These are phyloP conservation scores for Drosophila robusta DNA, from an alignment of 2,888 invertebrate genomes.

Conservation along the genomic window DNA sequence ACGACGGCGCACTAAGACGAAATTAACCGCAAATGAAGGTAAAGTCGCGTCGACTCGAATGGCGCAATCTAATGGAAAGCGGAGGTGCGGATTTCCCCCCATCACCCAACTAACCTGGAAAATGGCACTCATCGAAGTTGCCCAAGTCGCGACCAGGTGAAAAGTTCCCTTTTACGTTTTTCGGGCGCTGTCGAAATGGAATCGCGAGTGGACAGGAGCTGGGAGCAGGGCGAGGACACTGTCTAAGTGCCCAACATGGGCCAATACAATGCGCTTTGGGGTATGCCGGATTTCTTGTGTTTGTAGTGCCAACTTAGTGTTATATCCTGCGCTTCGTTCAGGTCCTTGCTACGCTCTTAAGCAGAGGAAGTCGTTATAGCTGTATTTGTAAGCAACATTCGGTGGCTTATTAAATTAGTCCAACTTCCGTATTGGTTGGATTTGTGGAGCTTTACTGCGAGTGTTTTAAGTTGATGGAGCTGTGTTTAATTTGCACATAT, in stretches of 20 bases:
- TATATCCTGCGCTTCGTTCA: conserved; percentile 11
- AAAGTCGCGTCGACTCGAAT: conserved; percentile 29
- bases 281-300: conserved; percentile 12
- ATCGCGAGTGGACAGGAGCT: conserved; percentile 5
- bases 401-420: conserved; percentile 60
- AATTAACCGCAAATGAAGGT: conserved; percentile 70
- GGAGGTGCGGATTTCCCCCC: background rate
- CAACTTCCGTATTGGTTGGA: conserved; percentile 29
- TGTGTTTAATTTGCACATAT: too few relatives aligned
- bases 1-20: conserved; percentile 30
- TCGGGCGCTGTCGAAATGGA: conserved; percentile 11
- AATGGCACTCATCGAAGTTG: conserved; percentile 51
- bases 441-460: conserved; percentile 16
- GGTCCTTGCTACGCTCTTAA: conserved; percentile 10
- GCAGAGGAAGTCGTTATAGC: conserved; percentile 30
- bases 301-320: conserved; percentile 19
- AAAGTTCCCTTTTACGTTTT: conserved; percentile 39
- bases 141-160: conserved; percentile 58
- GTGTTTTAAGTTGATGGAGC: too few relatives aligned
- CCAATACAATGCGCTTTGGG: conserved; percentile 36
- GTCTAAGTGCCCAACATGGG: background rate
- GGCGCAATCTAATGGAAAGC: conserved; percentile 17
- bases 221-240: background rate
- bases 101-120: background rate
- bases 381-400: conserved; percentile 44